Base-by-base conservation (phyloP, 2,113 vertebrate genomes). In the human region DNA sequence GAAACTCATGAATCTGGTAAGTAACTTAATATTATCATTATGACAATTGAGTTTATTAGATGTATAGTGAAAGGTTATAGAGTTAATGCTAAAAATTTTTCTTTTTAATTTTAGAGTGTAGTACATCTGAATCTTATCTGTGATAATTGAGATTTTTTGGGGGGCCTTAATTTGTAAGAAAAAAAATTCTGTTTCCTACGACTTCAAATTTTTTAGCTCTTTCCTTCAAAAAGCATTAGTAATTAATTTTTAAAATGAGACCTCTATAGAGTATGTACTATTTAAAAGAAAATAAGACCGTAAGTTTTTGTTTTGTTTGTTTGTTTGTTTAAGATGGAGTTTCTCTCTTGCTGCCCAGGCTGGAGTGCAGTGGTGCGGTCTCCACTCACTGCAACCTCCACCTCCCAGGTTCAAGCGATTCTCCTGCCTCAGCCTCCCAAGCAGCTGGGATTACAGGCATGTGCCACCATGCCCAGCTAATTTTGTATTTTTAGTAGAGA, bases 1-100 rank as follows among this genome's bases (percentile, higher is more conserved):
- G 89, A 99, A 99, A 98, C 99, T 99, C 97, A 99, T 99, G 99
- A 99, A 98, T 96, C 99, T 99, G 98, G 99, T 99, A 98, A 95
- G 98, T 98, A 97, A 55, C 48, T 0, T 10, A 45, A 81, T 80
- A 92, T 55, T 18, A n/a, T 97, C 90, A 27, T 27, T 17, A 68
- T 94, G 3, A 13, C 5, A 43, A 52, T 97, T 93, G 48, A 61
- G 5, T 90, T 95, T 95, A 30, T 80, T 96, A 83, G 35, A 35
- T 93, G 27, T 8, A 3, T 82, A 30, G 8, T 86, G 14, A 50
- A 82, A 20, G 55, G 2, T 0, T 5, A 59, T 35, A 72, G 38
- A 43, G 1, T 3, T 70, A 95, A 68, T 82, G 35, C 48, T 89
- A 82, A 82, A 97, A 88, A 23, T 5, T 52, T 50, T 20, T 1